Evolutionary conservation across 2,888 invertebrate species (phyloP).

Genomic region (Nowickia ferox): DNA sequence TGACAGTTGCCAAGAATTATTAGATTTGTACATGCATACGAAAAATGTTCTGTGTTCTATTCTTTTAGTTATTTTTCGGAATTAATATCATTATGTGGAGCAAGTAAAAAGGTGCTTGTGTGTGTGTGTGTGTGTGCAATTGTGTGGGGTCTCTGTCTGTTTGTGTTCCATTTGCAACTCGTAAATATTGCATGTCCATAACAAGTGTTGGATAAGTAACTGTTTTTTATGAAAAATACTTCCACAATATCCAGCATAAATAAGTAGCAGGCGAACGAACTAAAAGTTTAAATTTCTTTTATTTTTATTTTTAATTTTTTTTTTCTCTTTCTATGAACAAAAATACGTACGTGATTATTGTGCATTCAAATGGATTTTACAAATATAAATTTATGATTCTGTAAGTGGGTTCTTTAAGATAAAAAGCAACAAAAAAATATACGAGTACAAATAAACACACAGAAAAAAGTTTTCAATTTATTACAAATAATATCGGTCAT

Average conservation of each 20-base stretch:
- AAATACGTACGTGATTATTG: constrained; percentile 70
- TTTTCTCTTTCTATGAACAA: constrained; percentile 2
- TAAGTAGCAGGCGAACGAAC: constrained; percentile 42
- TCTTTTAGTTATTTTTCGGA: constrained; percentile 49
- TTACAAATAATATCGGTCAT: too few relatives aligned
- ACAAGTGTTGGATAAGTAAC: constrained; percentile 71
- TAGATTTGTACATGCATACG: constrained; percentile 75
- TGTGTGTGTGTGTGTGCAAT: not conserved
- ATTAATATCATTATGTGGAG: constrained; percentile 62
- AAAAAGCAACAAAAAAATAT: constrained; percentile 24
- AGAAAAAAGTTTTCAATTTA: too few relatives aligned
- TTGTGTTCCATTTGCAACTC: constrained; percentile 54
- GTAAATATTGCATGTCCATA: constrained; percentile 68
- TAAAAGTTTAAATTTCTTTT: constrained; percentile 28
- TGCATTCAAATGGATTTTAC: constrained; percentile 70
- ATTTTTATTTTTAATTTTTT: not conserved
- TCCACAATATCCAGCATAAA: constrained; percentile 61
- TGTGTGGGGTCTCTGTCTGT: not conserved
- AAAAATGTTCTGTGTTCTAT: constrained; percentile 36
- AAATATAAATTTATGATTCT: constrained; percentile 70
- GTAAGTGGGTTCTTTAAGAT: constrained; percentile 63
- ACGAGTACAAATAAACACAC: not conserved
- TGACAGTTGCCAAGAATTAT: constrained; percentile 76
- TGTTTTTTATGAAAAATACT: constrained; percentile 58
- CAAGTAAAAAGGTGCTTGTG: constrained; percentile 32